Percentiles rank a stretch among this genome's conserved stretches.
phyloP scores from a whole-genome alignment of 2,888 invertebrate genomes.

The Arenicola marina region DNA sequence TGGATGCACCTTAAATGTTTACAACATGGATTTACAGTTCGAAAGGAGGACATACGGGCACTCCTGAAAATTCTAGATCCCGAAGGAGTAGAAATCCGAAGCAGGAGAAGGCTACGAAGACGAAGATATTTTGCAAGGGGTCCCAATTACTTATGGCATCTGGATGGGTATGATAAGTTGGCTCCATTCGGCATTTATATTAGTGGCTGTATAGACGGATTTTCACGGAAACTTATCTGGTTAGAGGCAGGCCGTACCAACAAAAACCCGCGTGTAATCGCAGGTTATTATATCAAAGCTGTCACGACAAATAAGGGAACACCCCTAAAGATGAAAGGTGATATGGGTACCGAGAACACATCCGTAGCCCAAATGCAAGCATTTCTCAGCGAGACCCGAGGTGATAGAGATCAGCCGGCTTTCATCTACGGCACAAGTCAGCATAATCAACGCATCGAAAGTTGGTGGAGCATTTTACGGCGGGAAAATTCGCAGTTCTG shows the following conservation, averaged over 20 bases:
- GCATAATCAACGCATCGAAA: not conserved
- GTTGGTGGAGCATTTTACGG: not conserved
- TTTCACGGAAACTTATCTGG: conserved; percentile 30
- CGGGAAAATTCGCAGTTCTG: not conserved
- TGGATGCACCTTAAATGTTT: conserved; percentile 1
- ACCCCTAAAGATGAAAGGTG: not conserved
- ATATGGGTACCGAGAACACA: not conserved
- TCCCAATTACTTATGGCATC: conserved; percentile 33
- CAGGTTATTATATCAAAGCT: conserved; percentile 1
- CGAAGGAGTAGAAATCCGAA: not conserved
- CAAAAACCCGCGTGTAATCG: conserved; percentile 23
- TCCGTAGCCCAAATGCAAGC: not conserved
- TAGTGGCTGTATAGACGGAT: conserved; percentile 33
- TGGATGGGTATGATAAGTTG: conserved; percentile 34
- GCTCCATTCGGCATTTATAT: conserved; percentile 33
- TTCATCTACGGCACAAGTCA: not conserved
- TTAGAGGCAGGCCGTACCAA: conserved; percentile 20
- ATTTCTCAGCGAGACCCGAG: not conserved
- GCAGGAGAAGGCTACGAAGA: not conserved
- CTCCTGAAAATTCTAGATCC: not conserved
- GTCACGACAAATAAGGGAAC: not conserved
- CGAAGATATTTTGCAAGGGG: conserved; percentile 21
- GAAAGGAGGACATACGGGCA: not conserved
- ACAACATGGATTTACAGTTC: not conserved
- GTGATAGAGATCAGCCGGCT: not conserved